A percentile compares a stretch with the other conserved stretches of the same genome.
These are phyloP conservation scores for Dermolepida albohirtum DNA, from an alignment of 2,888 invertebrate genomes.

Conservation along the genomic window DNA sequence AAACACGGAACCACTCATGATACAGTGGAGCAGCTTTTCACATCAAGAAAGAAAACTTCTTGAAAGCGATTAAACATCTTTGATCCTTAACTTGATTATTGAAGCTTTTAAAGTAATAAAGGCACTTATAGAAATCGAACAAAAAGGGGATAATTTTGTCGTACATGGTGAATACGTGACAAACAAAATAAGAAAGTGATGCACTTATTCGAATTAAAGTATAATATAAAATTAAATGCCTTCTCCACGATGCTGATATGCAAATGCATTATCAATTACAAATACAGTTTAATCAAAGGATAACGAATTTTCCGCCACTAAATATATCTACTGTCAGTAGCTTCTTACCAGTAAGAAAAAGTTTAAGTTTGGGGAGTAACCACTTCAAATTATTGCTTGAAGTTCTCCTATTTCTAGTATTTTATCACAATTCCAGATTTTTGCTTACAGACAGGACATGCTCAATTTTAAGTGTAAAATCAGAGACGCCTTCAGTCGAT, in stretches of 20 bases:
- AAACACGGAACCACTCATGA: constrained; percentile 20
- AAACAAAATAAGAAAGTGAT: constrained; percentile 28
- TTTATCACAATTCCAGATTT: no score
- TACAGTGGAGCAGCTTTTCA: constrained; percentile 3
- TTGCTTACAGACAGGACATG: no score
- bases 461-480: no score
- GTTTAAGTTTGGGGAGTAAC: no score
- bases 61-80: constrained; percentile 9
- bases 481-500: no score
- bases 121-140: constrained; percentile 12
- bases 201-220: constrained; percentile 13
- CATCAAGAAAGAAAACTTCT: background rate
- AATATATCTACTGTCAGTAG: constrained; percentile 29
- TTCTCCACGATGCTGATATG: constrained; percentile 35
- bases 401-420: no score
- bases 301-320: constrained; percentile 18
- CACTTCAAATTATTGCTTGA: no score
- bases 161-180: constrained; percentile 16
- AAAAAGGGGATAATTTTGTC: constrained; percentile 14
- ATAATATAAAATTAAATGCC: constrained; percentile 33
- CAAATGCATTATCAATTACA: constrained; percentile 26
- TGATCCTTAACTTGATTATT: constrained; percentile 34
- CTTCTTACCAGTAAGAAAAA: no score
- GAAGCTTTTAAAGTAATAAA: constrained; percentile 33
- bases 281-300: constrained; percentile 17